phyloP scores from a whole-genome alignment of 2,797 vertebrate genomes.

The Periparus ater region DNA sequence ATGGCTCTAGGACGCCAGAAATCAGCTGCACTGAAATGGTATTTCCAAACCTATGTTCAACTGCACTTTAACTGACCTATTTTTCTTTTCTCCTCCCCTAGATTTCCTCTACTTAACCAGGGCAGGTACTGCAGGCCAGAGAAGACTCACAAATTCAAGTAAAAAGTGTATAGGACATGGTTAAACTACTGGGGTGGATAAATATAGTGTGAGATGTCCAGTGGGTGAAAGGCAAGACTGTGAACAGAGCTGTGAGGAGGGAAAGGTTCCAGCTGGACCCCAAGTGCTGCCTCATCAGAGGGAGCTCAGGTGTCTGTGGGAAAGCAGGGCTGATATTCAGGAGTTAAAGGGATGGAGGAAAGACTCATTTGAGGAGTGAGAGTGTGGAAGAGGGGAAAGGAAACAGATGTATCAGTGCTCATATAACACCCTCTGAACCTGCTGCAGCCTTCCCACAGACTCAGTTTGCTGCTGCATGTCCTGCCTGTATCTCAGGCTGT shows the following conservation, averaged over 20 bases:
- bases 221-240: neutral
- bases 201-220: neutral
- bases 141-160: neutral
- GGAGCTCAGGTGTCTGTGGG: neutral
- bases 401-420: neutral
- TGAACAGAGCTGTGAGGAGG: neutral
- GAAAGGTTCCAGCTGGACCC: neutral
- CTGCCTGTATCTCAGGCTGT: neutral
- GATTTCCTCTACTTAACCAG: neutral
- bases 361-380: neutral
- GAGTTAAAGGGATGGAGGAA: neutral
- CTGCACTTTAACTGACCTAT: neutral
- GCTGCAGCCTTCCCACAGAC: neutral
- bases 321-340: neutral
- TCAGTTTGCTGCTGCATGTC: neutral
- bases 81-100: neutral
- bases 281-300: fast-evolving
- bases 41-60: neutral
- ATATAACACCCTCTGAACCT: neutral
- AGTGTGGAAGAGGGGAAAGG: neutral
- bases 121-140: neutral
- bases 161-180: neutral
- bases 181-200: neutral
- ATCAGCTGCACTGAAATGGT: neutral
- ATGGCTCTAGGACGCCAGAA: neutral